phyloP scores from a whole-genome alignment of 2,113 vertebrate genomes.

The Sebastes schlegelii region DNA sequence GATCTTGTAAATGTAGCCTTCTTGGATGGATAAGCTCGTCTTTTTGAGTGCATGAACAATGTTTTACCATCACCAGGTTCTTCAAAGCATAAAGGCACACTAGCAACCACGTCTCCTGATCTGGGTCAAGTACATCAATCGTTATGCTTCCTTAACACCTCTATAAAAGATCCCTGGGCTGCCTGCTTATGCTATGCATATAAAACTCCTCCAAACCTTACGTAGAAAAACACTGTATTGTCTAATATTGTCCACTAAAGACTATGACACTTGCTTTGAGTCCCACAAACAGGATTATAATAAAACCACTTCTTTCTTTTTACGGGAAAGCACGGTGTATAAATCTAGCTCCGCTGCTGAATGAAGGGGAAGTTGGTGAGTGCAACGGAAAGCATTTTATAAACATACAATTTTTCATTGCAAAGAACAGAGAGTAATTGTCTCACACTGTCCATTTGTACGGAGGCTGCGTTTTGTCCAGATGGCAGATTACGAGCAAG shows the following conservation, averaged over 20 bases:
- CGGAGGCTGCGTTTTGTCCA: constrained; percentile 44
- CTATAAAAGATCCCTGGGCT: neutral
- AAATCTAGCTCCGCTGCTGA: neutral
- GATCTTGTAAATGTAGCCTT: neutral
- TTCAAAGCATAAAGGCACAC: neutral
- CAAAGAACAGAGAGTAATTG: constrained; percentile 24
- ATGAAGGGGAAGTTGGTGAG: neutral
- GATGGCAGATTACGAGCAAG: constrained; percentile 58
- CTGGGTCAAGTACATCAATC: neutral
- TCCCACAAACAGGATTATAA: neutral
- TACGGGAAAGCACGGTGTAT: neutral
- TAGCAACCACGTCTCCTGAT: neutral
- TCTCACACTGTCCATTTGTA: constrained; percentile 28
- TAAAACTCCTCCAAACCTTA: neutral
- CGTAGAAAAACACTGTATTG: neutral
- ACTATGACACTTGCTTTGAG: neutral
- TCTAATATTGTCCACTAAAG: neutral
- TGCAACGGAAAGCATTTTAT: constrained; percentile 23
- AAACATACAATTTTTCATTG: constrained; percentile 18
- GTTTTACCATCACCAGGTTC: neutral
- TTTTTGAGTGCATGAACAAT: neutral
- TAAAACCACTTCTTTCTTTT: constrained; percentile 3
- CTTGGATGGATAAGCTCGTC: neutral
- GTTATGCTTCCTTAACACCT: neutral
- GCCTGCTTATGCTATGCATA: neutral